phyloP scores from a whole-genome alignment of 2,888 invertebrate genomes.

The Acronicta alni region DNA sequence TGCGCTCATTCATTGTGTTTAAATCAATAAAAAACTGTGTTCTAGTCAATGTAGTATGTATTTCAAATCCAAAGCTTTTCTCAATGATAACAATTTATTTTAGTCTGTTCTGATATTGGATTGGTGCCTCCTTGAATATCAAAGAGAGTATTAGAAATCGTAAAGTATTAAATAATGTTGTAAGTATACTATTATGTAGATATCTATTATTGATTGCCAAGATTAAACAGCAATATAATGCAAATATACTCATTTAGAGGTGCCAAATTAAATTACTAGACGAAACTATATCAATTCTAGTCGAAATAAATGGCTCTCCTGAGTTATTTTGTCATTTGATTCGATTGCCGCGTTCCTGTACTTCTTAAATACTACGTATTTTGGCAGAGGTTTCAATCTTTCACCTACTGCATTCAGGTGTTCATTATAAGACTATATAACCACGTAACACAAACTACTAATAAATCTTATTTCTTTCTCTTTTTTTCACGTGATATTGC shows the following conservation, averaged over 20 bases:
- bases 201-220: slow-evolving; percentile 15
- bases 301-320: slow-evolving; percentile 3
- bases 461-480: no score
- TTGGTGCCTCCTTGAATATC: not conserved
- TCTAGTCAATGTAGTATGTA: no score
- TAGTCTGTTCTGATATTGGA: no score
- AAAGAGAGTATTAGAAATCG: not conserved
- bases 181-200: no score
- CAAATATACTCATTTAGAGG: slow-evolving; percentile 3
- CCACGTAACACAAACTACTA: slow-evolving; percentile 38
- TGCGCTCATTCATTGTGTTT: no score
- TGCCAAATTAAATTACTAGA: slow-evolving; percentile 34
- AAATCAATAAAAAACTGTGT: no score
- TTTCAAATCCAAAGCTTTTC: no score
- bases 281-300: slow-evolving; percentile 6
- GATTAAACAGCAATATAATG: not conserved
- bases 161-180: no score
- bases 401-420: slow-evolving; percentile 34
- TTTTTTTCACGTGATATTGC: no score
- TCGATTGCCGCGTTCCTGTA: slow-evolving; percentile 6
- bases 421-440: slow-evolving; percentile 27
- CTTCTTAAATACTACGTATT: slow-evolving; percentile 13
- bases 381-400: slow-evolving; percentile 36
- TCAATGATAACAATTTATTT: no score
- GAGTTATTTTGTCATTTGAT: slow-evolving; percentile 17